Evolutionary conservation across 2,797 vertebrate genomes (phyloP), one percentile per base, ranked within the genome.

Genomic region (Gymnopithys bicolor): DNA sequence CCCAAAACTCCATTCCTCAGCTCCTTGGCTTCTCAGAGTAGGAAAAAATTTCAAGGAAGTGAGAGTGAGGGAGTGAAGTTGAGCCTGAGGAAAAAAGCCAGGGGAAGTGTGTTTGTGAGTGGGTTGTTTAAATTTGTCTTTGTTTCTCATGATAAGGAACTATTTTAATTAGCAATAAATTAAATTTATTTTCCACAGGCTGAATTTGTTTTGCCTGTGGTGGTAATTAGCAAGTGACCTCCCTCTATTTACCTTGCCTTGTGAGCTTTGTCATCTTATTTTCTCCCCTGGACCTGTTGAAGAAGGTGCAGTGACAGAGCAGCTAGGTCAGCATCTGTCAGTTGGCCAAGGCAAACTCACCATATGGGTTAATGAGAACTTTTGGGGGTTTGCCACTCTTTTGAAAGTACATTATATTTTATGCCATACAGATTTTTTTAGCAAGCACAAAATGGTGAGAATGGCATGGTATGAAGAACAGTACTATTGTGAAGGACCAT

Each of bases 11-110:
- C 7, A 21, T 46, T 63, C 12, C 5, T 14, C 16, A 24, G 37
- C 5, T 55, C 27, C 18, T 24, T 68, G 6, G 7, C 13, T 2
- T 7, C 8, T 10, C 8, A 12, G 27, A 7, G 4, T 1, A 69
- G 21, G 6, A 77, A 1, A 0, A 19, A 49, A 62, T 7, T 27
- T 68, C 23, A 23, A 41, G 4, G 11, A 62, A 13, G 5, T 13
- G 7, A 24, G 13, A 51, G 3, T 9, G 3, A 66, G 5, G 2
- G 2, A 49, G 2, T 58, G 21, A 63, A 70, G 16, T 4, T 62
- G 21, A 78, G 11, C 10, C 12, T 67, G 11, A 19, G 28, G 74
- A 78, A 3, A 74, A 91, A 51, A 84, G 2, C 3, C 16, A 39
- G 23, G 15, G 6, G 9, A 67, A 46, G 5, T 48, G 12, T 13